Percentiles rank a stretch among this genome's conserved stretches.
Conservation (phyloP, 2,888 invertebrate species). For the Caenorhabditis becei region DNA sequence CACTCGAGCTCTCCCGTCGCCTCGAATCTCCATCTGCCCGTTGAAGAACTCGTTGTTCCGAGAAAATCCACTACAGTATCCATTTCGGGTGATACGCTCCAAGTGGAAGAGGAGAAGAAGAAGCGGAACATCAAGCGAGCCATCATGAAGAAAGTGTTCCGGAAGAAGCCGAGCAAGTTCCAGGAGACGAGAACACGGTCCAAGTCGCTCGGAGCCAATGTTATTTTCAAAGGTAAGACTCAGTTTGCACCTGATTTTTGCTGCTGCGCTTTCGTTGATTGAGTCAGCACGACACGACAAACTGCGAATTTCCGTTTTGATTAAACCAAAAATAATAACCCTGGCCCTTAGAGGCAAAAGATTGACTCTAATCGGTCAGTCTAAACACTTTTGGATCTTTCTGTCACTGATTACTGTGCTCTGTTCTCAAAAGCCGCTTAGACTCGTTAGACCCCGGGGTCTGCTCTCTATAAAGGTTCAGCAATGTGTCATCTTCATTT, state of each 20-base stretch:
- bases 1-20: constrained; percentile 45
- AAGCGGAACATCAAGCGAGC: constrained; percentile 35
- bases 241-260: too few species aligned
- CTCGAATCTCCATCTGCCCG: constrained; percentile 36
- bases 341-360: neutral
- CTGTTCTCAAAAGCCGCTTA: constrained; percentile 7
- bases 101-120: constrained; percentile 21
- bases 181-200: constrained; percentile 34
- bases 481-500: neutral
- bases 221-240: constrained; percentile 14
- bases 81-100: constrained; percentile 25
- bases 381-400: neutral
- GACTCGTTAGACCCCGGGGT: neutral
- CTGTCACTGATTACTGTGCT: neutral
- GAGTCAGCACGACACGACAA: neutral
- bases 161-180: constrained; percentile 33
- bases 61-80: constrained; percentile 29
- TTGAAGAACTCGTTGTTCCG: constrained; percentile 24
- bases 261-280: neutral
- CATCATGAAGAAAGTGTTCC: constrained; percentile 50
- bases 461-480: neutral
- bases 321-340: neutral
- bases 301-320: constrained; percentile 16
- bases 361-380: neutral
- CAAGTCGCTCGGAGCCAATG: constrained; percentile 37